Evolutionary conservation across 2,113 vertebrate species (phyloP).

Genomic region (Labeo rohita): DNA sequence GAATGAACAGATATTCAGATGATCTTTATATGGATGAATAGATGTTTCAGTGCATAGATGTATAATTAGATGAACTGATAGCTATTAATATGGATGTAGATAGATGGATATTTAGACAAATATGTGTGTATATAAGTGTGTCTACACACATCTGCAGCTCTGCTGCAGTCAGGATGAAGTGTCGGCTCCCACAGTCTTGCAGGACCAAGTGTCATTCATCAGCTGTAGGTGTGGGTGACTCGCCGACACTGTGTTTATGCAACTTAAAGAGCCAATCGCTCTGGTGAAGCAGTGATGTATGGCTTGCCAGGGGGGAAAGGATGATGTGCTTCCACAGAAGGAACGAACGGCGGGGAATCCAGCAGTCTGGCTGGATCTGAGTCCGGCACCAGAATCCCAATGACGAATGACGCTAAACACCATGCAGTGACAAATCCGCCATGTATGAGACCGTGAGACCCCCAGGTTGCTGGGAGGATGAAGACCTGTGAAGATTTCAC

Average conservation of each 20-base stretch:
- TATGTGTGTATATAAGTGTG: no score
- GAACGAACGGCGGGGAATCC: slow-evolving; percentile 10
- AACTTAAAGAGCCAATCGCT: slow-evolving; percentile 52
- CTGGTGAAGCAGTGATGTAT: slow-evolving; percentile 48
- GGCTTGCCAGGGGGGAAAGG: slow-evolving; percentile 34
- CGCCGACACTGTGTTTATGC: slow-evolving; percentile 47
- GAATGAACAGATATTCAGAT: no score
- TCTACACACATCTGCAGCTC: neutral
- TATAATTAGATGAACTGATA: no score
- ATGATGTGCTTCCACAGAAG: slow-evolving; percentile 43
- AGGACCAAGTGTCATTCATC: slow-evolving; percentile 35
- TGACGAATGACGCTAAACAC: neutral
- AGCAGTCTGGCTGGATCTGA: neutral
- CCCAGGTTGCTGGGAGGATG: neutral
- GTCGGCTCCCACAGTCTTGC: neutral
- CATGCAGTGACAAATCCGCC: neutral
- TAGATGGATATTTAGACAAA: no score
- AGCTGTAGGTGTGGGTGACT: slow-evolving; percentile 38
- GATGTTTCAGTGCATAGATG: no score
- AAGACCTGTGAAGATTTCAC: neutral
- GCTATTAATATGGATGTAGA: no score
- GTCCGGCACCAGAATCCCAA: neutral
- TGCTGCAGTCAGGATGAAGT: neutral
- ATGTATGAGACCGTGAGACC: neutral
- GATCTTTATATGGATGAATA: no score